Conservation (phyloP, 2,888 invertebrate species). For the Amphipyra berbera region DNA sequence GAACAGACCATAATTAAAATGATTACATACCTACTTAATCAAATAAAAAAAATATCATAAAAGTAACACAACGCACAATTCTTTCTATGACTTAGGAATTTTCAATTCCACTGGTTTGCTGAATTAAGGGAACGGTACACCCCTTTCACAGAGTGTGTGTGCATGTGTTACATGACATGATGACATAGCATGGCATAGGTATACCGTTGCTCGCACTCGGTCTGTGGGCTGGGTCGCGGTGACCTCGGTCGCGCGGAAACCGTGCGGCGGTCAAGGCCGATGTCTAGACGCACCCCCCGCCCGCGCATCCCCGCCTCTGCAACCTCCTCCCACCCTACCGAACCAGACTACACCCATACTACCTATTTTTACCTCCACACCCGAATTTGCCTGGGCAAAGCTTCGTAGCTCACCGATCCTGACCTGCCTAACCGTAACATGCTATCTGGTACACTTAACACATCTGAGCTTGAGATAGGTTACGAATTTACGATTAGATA, state of each 20-base stretch:
- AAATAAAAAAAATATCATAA: too few relatives aligned
- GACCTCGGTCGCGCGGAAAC: conserved; percentile 87
- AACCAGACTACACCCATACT: conserved; percentile 61
- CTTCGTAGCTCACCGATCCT: conserved; percentile 63
- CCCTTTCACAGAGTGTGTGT: too few relatives aligned
- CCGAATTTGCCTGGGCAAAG: conserved; percentile 78
- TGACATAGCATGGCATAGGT: conserved; percentile 44
- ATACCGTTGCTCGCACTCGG: conserved; percentile 74
- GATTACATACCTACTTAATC: too few relatives aligned
- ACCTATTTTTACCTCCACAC: conserved; percentile 78
- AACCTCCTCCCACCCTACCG: conserved; percentile 59
- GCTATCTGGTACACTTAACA: conserved; percentile 24
- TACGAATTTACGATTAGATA: conserved; percentile 49
- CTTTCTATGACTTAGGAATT: too few relatives aligned
- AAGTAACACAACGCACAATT: too few relatives aligned
- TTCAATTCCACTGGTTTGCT: too few relatives aligned
- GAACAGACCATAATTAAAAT: too few relatives aligned
- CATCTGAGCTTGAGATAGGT: conserved; percentile 42
- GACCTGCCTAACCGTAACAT: conserved; percentile 72
- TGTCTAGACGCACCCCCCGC: conserved; percentile 84
- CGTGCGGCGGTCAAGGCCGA: conserved; percentile 86
- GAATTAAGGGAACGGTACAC: too few relatives aligned
- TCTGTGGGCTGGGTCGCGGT: conserved; percentile 83
- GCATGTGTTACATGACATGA: neutral
- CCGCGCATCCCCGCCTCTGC: conserved; percentile 62